A percentile compares a stretch with the other conserved stretches of the same genome.
These are phyloP conservation scores for Drosophila mayri DNA, from an alignment of 1,140 invertebrate genomes.

Conservation along the genomic window DNA sequence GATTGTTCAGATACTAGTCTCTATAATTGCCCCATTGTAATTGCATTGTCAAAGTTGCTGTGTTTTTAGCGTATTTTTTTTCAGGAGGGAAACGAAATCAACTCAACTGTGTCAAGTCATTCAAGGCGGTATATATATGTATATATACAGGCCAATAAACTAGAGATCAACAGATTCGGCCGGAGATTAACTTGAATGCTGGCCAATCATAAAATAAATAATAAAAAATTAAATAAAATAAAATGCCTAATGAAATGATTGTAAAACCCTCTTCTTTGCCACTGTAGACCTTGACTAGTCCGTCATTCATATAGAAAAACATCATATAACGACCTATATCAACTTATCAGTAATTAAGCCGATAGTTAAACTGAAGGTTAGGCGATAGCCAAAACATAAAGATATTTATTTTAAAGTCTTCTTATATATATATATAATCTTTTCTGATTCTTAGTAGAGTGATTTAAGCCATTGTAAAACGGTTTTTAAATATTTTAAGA, in stretches of 20 bases:
- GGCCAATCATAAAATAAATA: slow-evolving; percentile 18
- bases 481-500: neutral
- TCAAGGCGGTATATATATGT: slow-evolving; percentile 41
- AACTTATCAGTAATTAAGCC: slow-evolving; percentile 37
- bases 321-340: slow-evolving; percentile 52
- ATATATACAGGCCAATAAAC: slow-evolving; percentile 7
- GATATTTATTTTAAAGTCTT: neutral
- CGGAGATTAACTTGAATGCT: slow-evolving; percentile 34
- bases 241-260: slow-evolving; percentile 23
- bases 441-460: too few relatives aligned
- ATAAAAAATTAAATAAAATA: neutral
- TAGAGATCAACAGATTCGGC: slow-evolving; percentile 24
- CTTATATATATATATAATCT: neutral
- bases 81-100: slow-evolving; percentile 8
- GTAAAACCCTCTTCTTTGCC: slow-evolving; percentile 23
- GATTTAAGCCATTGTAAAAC: too few relatives aligned
- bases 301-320: slow-evolving; percentile 16
- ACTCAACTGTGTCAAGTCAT: slow-evolving; percentile 42
- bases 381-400: slow-evolving; percentile 9
- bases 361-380: slow-evolving; percentile 38
- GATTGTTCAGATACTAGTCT: slow-evolving; percentile 38
- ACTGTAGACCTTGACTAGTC: slow-evolving; percentile 27
- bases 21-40: slow-evolving; percentile 69
- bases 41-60: slow-evolving; percentile 48
- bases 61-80: slow-evolving; percentile 10